Evolutionary conservation across 2,113 vertebrate genomes (phyloP).

Genomic region (Papio anubis): DNA sequence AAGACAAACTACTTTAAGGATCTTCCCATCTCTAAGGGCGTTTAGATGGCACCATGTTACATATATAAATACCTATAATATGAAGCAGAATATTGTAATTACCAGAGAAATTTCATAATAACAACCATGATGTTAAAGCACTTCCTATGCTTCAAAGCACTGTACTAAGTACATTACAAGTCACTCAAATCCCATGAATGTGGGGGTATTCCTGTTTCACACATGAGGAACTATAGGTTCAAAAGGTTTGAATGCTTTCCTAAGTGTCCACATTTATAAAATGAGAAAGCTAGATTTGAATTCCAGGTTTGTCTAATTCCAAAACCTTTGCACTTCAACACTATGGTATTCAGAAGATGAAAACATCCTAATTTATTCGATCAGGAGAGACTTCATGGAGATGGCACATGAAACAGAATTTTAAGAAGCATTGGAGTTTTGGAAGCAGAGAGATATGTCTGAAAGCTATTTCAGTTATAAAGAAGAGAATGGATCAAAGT

Average conservation of each 20-base stretch:
- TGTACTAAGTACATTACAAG: not conserved
- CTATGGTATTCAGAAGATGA: not conserved
- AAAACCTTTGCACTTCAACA: not conserved
- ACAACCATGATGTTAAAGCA: not conserved
- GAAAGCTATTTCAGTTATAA: not conserved
- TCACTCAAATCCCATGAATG: not conserved
- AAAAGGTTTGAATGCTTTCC: not conserved
- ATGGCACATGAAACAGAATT: not conserved
- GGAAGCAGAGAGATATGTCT: not conserved
- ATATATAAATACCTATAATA: not conserved
- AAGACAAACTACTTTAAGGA: not conserved
- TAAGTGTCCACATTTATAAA: not conserved
- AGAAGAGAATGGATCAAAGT: not conserved
- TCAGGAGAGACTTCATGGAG: not conserved
- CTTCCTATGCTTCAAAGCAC: not conserved
- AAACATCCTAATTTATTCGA: not conserved
- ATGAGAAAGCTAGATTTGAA: not conserved
- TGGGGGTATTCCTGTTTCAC: not conserved
- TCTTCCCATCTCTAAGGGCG: not conserved
- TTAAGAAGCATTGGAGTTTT: not conserved
- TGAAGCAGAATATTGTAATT: not conserved
- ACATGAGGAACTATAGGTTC: not conserved
- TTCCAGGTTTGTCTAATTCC: not conserved
- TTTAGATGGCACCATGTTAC: not conserved
- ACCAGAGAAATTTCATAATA: not conserved